phyloP scores from a whole-genome alignment of 2,797 vertebrate species.

The Phalloptychus januarius region DNA sequence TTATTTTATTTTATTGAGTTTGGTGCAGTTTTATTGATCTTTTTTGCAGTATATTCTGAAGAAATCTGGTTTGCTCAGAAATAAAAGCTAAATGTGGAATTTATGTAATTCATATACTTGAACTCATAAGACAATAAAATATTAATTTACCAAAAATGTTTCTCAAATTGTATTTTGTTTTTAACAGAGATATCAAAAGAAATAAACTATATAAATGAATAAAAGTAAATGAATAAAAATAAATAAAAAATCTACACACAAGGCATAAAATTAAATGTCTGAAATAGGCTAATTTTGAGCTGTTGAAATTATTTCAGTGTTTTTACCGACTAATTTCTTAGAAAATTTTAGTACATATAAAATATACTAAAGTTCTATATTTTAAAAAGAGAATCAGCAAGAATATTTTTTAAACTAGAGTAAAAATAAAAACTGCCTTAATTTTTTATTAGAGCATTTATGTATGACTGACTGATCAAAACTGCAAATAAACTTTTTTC shows the following conservation, averaged over 20 bases:
- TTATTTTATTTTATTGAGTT: constrained; percentile 18
- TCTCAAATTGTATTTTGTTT: neutral
- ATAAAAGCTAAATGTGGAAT: constrained; percentile 45
- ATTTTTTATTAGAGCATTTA: neutral
- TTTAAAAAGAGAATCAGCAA: neutral
- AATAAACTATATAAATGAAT: too few relatives aligned
- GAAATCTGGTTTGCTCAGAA: constrained; percentile 32
- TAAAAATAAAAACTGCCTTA: neutral
- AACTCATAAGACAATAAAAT: constrained; percentile 2
- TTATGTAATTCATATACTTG: neutral
- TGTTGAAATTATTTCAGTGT: neutral
- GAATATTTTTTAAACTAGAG: neutral
- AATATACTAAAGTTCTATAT: too few relatives aligned
- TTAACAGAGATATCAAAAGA: neutral
- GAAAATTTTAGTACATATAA: neutral
- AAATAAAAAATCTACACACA: neutral
- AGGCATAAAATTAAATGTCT: neutral
- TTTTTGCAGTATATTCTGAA: neutral
- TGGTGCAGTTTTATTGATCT: constrained; percentile 32
- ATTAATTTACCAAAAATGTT: neutral
- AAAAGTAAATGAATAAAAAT: too few relatives aligned
- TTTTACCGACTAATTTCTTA: too few relatives aligned
- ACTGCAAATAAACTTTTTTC: neutral
- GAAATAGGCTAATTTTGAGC: neutral
- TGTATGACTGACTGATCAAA: neutral